Evolutionary conservation across 2,113 vertebrate species (phyloP).

Genomic region (Archocentrus centrarchus): DNA sequence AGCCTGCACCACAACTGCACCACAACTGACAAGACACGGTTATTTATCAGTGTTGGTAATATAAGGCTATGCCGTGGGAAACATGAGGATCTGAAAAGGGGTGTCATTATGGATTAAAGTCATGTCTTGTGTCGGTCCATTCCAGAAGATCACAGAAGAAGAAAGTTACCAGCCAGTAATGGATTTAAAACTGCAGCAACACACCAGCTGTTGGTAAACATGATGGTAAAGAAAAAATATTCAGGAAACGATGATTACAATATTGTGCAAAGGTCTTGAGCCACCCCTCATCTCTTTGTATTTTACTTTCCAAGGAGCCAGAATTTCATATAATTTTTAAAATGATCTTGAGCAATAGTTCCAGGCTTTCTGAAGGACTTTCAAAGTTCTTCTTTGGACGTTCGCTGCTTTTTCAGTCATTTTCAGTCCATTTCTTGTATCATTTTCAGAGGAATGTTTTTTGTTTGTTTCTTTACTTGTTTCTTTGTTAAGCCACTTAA

Average conservation of each 20-base stretch:
- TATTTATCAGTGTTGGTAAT: background rate
- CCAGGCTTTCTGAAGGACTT: too few relatives aligned
- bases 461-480: background rate
- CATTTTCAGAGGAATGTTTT: background rate
- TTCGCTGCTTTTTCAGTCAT: background rate
- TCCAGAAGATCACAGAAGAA: background rate
- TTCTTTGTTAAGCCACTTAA: background rate
- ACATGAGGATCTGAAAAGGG: background rate
- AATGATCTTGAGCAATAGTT: background rate
- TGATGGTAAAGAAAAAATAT: background rate
- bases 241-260: background rate
- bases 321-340: background rate
- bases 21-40: background rate
- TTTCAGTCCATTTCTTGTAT: background rate
- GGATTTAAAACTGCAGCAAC: background rate
- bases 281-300: background rate
- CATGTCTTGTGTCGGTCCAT: background rate
- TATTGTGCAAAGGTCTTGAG: background rate
- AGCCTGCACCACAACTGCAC: background rate
- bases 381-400: background rate
- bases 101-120: background rate
- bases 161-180: background rate
- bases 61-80: background rate
- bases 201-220: background rate
- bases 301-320: background rate